Percentiles rank a stretch among this genome's conserved stretches.
Conservation (phyloP, 2,113 vertebrate genomes). For the Heterocephalus glaber region DNA sequence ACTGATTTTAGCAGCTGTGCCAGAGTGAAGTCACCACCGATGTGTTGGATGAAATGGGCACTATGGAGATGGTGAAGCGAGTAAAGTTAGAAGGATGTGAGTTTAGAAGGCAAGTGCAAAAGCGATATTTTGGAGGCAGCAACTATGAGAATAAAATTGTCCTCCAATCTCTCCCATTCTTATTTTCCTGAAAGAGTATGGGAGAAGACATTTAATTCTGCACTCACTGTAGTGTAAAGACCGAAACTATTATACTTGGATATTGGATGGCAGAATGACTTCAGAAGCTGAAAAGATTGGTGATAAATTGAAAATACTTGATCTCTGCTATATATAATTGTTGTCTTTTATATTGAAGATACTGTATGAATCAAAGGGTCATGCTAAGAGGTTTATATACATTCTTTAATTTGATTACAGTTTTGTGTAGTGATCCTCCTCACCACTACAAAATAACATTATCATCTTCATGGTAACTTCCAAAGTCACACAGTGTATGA, state of each 20-base stretch:
- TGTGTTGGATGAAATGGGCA: not conserved
- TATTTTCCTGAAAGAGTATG: not conserved
- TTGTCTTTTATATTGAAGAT: not conserved
- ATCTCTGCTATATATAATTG: not conserved
- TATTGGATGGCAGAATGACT: not conserved
- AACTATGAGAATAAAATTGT: not conserved
- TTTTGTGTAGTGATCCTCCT: not conserved
- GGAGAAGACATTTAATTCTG: not conserved
- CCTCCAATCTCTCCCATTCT: not conserved
- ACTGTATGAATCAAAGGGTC: not conserved
- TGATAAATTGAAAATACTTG: not conserved
- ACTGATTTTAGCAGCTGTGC: not conserved
- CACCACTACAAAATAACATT: not conserved
- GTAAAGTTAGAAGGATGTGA: not conserved
- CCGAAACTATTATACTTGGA: not conserved
- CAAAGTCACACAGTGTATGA: not conserved
- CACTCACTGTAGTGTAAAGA: not conserved
- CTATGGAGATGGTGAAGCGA: not conserved
- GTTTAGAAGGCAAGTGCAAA: not conserved
- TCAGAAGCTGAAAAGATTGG: not conserved
- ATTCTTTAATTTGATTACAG: not conserved
- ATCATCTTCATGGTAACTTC: not conserved
- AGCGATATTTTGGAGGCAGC: not conserved
- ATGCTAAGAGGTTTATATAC: not conserved
- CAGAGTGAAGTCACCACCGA: not conserved